Conservation (phyloP, 1,140 invertebrate species). For the Nasonia giraulti region DNA sequence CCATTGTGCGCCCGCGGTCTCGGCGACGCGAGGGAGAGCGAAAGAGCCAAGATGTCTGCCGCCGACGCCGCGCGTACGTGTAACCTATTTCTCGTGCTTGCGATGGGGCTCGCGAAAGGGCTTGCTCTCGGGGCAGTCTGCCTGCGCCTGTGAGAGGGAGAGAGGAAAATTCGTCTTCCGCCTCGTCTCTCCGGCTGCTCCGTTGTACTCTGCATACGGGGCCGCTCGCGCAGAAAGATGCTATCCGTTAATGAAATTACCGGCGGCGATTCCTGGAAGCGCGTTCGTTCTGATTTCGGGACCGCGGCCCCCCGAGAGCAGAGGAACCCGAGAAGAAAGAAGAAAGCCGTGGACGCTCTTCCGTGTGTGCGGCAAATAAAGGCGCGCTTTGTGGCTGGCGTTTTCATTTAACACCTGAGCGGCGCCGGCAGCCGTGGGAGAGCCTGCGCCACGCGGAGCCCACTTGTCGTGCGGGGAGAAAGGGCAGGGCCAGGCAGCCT, state of each 20-base stretch:
- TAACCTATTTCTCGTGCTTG: neutral
- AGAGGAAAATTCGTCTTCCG: constrained; percentile 14
- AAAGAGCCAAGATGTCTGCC: neutral
- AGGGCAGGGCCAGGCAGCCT: neutral
- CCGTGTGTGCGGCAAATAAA: constrained; percentile 5
- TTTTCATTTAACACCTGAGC: constrained; percentile 63
- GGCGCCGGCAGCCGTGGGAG: constrained; percentile 17
- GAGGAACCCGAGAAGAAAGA: neutral
- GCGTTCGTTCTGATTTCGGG: neutral
- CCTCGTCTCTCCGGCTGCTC: neutral
- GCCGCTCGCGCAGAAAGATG: neutral
- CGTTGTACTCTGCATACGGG: too few relatives aligned
- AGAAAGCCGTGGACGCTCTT: neutral
- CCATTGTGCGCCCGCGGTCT: neutral
- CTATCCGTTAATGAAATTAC: neutral
- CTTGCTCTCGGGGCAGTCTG: too few relatives aligned
- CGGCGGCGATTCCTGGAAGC: neutral
- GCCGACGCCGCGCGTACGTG: neutral
- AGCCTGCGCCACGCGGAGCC: neutral
- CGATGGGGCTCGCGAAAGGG: too few relatives aligned
- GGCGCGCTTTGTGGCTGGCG: constrained; percentile 1
- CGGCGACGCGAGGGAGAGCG: neutral
- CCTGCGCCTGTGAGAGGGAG: too few relatives aligned
- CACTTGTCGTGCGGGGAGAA: neutral
- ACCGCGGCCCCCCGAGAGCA: neutral